A percentile compares a stretch with the other conserved stretches of the same genome.
Evolutionary conservation across 2,113 vertebrate species (phyloP).

Genomic region (Gila orcuttii): DNA sequence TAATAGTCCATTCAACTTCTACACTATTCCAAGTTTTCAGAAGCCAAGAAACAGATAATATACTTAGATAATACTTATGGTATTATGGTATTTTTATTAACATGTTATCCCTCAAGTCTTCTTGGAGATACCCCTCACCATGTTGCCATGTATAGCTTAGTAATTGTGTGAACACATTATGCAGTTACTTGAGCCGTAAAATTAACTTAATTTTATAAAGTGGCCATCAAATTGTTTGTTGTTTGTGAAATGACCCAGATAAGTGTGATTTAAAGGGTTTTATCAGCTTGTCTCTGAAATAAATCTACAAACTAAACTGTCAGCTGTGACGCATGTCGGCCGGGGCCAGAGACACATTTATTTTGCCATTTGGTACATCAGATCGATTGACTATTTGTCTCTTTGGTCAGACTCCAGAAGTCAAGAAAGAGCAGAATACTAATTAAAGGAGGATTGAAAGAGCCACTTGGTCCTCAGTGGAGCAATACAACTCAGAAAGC

Average conservation of each 20-base stretch:
- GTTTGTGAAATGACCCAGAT: conserved; percentile 39
- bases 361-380: conserved; percentile 45
- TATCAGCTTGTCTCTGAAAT: conserved; percentile 30
- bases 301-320: conserved; percentile 40
- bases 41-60: neutral
- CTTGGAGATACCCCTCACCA: neutral
- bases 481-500: neutral
- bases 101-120: neutral
- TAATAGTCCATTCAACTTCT: no score
- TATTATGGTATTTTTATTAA: neutral
- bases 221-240: neutral
- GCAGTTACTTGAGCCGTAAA: conserved; percentile 26
- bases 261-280: conserved; percentile 25
- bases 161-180: conserved; percentile 8
- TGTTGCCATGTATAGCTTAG: neutral
- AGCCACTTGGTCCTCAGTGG: neutral
- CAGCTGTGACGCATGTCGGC: conserved; percentile 32
- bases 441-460: conserved; percentile 36
- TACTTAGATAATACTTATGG: neutral
- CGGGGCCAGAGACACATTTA: conserved; percentile 21
- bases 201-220: conserved; percentile 23
- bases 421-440: conserved; percentile 43
- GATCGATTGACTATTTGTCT: conserved; percentile 49
- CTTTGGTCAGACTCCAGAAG: conserved; percentile 45
- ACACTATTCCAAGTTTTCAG: neutral